Conservation (phyloP, 2,797 vertebrate genomes). For the Gouania willdenowi region DNA sequence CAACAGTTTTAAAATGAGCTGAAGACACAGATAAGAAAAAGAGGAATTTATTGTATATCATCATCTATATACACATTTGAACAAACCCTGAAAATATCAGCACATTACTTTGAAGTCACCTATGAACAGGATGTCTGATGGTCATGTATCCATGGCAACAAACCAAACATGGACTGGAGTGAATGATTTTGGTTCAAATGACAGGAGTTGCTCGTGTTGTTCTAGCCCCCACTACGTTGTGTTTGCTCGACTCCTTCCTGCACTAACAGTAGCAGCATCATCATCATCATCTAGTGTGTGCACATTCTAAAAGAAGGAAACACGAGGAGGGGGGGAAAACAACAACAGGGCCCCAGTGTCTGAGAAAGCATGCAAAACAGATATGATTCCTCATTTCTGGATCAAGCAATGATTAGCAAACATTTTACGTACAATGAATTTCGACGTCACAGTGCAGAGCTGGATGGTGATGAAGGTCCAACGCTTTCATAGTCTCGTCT, state of each 20-base stretch:
- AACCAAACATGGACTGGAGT: constrained; percentile 57
- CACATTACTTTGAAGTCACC: constrained; percentile 54
- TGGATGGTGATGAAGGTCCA: constrained; percentile 45
- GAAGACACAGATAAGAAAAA: constrained; percentile 36
- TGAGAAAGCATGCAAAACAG: constrained; percentile 59
- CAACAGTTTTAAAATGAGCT: constrained; percentile 2
- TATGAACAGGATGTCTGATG: constrained; percentile 57
- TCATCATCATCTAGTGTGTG: constrained; percentile 48
- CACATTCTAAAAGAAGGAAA: constrained; percentile 13
- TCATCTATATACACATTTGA: constrained; percentile 71
- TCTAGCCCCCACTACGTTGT: constrained; percentile 1
- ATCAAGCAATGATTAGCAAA: constrained; percentile 33
- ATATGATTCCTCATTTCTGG: constrained; percentile 43
- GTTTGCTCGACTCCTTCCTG: constrained; percentile 35
- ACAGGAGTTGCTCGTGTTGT: constrained; percentile 22
- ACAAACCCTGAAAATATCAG: constrained; percentile 65
- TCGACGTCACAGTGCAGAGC: constrained; percentile 60
- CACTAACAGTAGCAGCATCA: constrained; percentile 65
- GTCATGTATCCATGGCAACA: constrained; percentile 64
- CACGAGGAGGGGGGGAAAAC: background rate
- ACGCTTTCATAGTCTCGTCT: constrained; percentile 51
- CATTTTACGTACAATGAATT: constrained; percentile 23
- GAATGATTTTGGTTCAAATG: constrained; percentile 61
- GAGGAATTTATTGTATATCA: constrained; percentile 72
- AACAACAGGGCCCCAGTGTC: constrained; percentile 63